phyloP scores from a whole-genome alignment of 23 tunicate genomes.

The Trididemnum nubilum region DNA sequence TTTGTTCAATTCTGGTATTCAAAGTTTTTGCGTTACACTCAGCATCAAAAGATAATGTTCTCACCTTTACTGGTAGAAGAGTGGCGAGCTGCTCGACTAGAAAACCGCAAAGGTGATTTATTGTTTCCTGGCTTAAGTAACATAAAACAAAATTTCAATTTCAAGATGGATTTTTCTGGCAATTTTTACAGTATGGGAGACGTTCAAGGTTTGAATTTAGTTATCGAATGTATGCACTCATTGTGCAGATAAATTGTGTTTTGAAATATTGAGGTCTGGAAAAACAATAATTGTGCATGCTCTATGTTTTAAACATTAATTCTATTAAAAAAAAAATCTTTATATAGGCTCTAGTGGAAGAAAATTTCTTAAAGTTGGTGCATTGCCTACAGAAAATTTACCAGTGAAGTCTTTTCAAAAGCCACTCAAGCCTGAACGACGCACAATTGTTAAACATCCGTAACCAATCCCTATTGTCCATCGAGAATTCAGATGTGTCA shows the following conservation, averaged over 20 bases:
- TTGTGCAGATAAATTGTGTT: neutral
- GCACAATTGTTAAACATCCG: conserved; percentile 1
- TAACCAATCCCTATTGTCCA: neutral
- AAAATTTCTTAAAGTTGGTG: neutral
- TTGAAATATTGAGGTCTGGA: neutral
- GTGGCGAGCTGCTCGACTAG: neutral
- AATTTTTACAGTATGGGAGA: neutral
- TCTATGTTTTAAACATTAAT: neutral
- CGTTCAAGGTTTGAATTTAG: neutral
- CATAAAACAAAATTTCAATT: neutral
- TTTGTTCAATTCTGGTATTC: neutral
- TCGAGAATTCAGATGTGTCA: neutral
- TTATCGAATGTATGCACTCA: neutral
- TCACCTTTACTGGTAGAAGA: conserved; percentile 1
- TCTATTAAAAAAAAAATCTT: neutral
- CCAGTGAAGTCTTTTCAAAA: neutral
- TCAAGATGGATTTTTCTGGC: neutral
- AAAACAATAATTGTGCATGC: neutral
- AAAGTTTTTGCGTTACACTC: neutral
- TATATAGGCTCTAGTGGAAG: neutral
- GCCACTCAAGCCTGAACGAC: neutral
- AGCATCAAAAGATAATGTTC: neutral
- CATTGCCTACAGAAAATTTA: neutral
- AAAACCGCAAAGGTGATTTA: neutral
- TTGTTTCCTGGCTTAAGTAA: neutral